Evolutionary conservation across 2,888 invertebrate genomes (phyloP), one percentile per base, ranked within the genome.

Genomic region (Maniola hyperantus): DNA sequence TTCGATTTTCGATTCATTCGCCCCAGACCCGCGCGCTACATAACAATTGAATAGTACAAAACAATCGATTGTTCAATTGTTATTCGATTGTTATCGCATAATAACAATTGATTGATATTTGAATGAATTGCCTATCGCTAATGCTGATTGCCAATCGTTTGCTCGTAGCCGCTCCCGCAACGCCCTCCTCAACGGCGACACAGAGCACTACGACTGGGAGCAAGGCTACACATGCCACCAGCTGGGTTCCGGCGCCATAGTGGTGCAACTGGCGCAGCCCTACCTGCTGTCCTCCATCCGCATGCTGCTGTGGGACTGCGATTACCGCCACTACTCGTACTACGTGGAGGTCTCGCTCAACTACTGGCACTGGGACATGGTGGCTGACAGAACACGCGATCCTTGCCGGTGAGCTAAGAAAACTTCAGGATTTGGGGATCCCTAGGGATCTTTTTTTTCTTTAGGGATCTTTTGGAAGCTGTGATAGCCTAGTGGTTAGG

Each of bases 181-280:
- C 93, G 97, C 98, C 0, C 93, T 99, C 11, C 94, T 99, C 68
- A 99, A 99, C 93, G 99, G 99, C 13, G 98, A 99, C 86, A 97
- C 95, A 64, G 95, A 96, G 79, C 96, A 97, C 89, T 99, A 99
- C 88, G 99, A 99, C 93, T 99, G 99, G 99, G 99, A 99, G 89
- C 97, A 97, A 64, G 99, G 99, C 71, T 99, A 99, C 89, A 99
- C 99, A 5, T 99, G 99, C 87, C 99, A 99, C 93, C 99, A 99
- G 90, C 93, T 98, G 70, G 98, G 98, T 76, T 97, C 97, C 74
- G 99, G 99, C 67, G 96, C 97, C 75, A 99, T 99, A 81, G 94
- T 98, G 76, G 96, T 99, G 70, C 98, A 99, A 89, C 94, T 99
- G 73, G 97, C 95, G 66, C 99, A 99, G 93, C 99, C 99, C 2